Percentiles rank a stretch among this genome's conserved stretches.
Conservation (phyloP, 2,113 vertebrate genomes). For the Cyprinus carpio region DNA sequence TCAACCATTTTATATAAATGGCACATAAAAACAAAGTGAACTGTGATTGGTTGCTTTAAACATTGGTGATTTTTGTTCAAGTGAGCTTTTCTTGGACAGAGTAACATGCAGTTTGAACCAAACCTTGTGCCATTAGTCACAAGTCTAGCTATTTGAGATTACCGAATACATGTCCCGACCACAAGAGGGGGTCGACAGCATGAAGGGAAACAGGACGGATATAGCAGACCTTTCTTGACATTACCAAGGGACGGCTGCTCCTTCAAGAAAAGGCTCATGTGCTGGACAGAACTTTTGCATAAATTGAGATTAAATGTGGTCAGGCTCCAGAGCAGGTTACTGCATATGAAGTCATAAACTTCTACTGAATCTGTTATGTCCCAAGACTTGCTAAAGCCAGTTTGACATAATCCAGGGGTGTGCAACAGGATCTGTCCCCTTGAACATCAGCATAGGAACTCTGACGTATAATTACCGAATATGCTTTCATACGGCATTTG, state of each 20-base stretch:
- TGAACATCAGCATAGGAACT: slow-evolving; percentile 37
- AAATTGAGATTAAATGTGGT: background rate
- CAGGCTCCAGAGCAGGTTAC: slow-evolving; percentile 15
- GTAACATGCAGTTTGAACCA: background rate
- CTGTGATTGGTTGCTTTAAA: background rate
- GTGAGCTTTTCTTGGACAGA: background rate
- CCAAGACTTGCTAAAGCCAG: slow-evolving; percentile 34
- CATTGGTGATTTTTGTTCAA: background rate
- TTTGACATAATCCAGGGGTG: slow-evolving; percentile 31
- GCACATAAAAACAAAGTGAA: background rate
- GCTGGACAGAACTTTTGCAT: background rate
- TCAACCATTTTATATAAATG: background rate
- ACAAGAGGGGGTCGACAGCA: background rate
- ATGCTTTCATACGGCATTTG: slow-evolving; percentile 46
- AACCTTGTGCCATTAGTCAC: background rate
- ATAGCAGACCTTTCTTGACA: background rate
- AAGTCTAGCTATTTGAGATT: slow-evolving; percentile 9
- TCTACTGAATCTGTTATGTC: slow-evolving; percentile 25
- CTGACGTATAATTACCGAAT: slow-evolving; percentile 42
- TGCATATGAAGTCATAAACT: slow-evolving; percentile 31
- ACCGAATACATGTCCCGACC: background rate
- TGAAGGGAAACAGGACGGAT: slow-evolving; percentile 15
- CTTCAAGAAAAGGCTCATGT: slow-evolving; percentile 11
- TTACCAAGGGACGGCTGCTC: background rate
- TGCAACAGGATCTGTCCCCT: slow-evolving; percentile 29